Evolutionary conservation across 2,113 vertebrate genomes (phyloP).

Genomic region (Cyprinus carpio): DNA sequence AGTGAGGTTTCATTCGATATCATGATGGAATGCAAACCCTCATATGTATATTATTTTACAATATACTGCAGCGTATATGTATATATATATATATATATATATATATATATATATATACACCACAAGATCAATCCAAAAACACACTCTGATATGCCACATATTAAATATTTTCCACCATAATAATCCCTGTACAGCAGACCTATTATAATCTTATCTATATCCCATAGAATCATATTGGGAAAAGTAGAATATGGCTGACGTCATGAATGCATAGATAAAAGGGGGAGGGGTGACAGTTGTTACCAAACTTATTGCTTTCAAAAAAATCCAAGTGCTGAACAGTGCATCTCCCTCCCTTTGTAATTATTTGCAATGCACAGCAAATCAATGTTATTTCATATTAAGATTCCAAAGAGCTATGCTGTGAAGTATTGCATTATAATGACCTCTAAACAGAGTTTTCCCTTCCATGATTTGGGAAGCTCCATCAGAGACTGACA

Average conservation of each 20-base stretch:
- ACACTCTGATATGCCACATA: constrained; percentile 50
- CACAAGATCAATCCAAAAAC: constrained; percentile 21
- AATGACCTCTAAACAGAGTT: constrained; percentile 72
- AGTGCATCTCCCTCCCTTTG: constrained; percentile 65
- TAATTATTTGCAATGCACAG: constrained; percentile 74
- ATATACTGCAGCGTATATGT: constrained; percentile 10
- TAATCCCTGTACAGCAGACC: constrained; percentile 60
- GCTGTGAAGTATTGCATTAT: constrained; percentile 77
- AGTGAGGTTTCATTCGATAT: constrained; percentile 22
- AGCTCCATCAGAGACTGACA: constrained; percentile 50
- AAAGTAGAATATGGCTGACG: constrained; percentile 74
- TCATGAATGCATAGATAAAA: constrained; percentile 79
- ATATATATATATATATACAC: background rate
- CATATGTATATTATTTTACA: constrained; percentile 20
- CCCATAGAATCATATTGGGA: constrained; percentile 70
- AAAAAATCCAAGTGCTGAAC: constrained; percentile 63
- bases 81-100: background rate
- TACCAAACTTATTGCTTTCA: constrained; percentile 81
- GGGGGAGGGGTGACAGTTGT: constrained; percentile 66
- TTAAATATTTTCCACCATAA: constrained; percentile 61
- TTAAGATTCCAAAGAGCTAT: constrained; percentile 67
- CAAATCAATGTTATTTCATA: constrained; percentile 69
- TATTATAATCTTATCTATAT: constrained; percentile 60
- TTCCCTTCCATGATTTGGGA: constrained; percentile 62
- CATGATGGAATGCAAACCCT: constrained; percentile 55